These are phyloP conservation scores for Muschampia plurimacula DNA, from an alignment of 2,888 invertebrate genomes.

Conservation along the genomic window DNA sequence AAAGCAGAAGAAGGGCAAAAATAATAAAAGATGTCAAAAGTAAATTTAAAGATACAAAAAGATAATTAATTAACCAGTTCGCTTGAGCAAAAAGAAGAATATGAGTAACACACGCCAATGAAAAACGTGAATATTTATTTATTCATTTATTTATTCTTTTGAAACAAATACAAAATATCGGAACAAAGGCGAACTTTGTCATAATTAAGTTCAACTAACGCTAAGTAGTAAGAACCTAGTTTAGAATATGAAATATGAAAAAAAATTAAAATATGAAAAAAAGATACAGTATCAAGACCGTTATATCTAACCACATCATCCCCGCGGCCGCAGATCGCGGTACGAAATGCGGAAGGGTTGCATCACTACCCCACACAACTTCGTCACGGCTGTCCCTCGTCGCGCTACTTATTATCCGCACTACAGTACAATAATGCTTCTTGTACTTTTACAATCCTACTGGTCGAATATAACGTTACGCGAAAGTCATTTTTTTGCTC, in stretches of 20 bases:
- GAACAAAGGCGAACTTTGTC: too few species aligned
- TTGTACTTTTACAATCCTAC: constrained; percentile 34
- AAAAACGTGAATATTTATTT: too few species aligned
- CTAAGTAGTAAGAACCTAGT: not conserved
- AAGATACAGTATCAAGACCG: constrained; percentile 55
- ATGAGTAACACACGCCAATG: too few species aligned
- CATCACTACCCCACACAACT: constrained; percentile 68
- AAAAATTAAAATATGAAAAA: too few species aligned
- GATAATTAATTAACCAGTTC: too few species aligned
- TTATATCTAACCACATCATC: constrained; percentile 51
- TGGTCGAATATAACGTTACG: constrained; percentile 30
- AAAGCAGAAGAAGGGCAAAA: too few species aligned
- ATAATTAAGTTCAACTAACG: too few species aligned
- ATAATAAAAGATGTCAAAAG: too few species aligned
- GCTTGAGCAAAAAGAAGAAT: too few species aligned
- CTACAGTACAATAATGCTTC: constrained; percentile 47
- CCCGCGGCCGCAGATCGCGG: constrained; percentile 74
- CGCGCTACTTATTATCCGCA: constrained; percentile 37
- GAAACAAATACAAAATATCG: too few species aligned
- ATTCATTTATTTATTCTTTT: too few species aligned
- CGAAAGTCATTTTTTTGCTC: constrained; percentile 43
- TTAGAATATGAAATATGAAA: not conserved
- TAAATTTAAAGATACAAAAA: too few species aligned
- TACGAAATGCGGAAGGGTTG: constrained; percentile 73
- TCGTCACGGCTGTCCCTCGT: constrained; percentile 74